phyloP scores from a whole-genome alignment of 2,888 invertebrate species.

The Empis livida region DNA sequence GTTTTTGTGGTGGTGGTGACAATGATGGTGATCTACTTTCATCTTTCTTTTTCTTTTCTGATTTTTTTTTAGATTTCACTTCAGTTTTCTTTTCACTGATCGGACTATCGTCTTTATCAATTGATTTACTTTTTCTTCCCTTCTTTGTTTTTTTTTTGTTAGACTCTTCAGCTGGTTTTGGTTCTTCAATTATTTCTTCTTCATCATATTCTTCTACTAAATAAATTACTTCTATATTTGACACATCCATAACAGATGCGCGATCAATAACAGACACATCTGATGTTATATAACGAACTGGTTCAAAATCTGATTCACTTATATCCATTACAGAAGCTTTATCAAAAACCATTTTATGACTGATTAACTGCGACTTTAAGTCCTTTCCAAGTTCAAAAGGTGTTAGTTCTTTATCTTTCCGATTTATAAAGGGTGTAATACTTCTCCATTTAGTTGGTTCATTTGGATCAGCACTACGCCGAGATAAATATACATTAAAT shows the following conservation, averaged over 20 bases:
- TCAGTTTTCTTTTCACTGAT: background rate
- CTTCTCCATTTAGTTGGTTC: background rate
- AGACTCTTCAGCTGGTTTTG: background rate
- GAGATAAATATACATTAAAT: background rate
- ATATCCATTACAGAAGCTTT: background rate
- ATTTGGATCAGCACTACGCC: background rate
- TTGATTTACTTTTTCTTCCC: background rate
- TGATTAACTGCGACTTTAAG: background rate
- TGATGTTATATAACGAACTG: background rate
- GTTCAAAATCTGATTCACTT: background rate
- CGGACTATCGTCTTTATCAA: background rate
- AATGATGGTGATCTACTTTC: background rate
- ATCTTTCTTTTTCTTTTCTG: background rate
- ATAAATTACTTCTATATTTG: background rate
- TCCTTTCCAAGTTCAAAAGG: background rate
- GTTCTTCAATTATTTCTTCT: background rate
- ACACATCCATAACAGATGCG: conserved; percentile 1
- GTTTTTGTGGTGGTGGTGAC: background rate
- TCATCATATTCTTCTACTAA: background rate
- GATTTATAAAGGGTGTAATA: background rate
- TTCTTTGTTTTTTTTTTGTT: background rate
- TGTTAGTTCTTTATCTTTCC: background rate
- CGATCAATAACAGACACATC: background rate
- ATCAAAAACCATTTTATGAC: conserved; percentile 1
- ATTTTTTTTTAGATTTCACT: background rate